Evolutionary conservation across 1,140 invertebrate species (phyloP).

Genomic region (Drosophila burlai): DNA sequence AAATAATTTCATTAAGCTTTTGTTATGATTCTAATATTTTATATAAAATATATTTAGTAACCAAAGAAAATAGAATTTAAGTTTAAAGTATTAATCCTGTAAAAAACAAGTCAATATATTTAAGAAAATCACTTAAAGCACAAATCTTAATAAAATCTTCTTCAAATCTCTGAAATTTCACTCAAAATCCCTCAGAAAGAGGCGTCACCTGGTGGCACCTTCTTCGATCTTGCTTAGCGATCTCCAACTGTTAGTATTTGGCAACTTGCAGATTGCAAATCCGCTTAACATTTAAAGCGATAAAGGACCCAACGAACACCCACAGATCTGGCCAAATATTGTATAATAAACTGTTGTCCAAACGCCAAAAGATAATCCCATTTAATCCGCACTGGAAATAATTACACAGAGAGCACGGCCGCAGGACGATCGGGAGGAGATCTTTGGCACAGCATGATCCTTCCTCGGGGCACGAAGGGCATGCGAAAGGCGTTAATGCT

Average conservation of each 20-base stretch:
- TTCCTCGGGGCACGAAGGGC: conserved; percentile 48
- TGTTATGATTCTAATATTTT: not conserved
- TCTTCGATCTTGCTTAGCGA: conserved; percentile 5
- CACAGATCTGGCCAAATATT: conserved; percentile 66
- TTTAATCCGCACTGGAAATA: conserved; percentile 84
- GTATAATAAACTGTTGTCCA: conserved; percentile 81
- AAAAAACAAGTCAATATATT: not conserved
- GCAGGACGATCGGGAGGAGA: conserved; percentile 36
- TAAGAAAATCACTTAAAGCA: not conserved
- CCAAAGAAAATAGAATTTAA: too few species aligned
- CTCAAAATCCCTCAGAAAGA: not conserved
- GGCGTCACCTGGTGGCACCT: conserved; percentile 43
- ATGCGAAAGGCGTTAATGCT: conserved; percentile 83
- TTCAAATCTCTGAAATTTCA: conserved; percentile 2
- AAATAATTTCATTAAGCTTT: not conserved
- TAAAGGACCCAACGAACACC: conserved; percentile 50
- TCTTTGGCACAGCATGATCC: conserved; percentile 64
- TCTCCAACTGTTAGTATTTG: conserved; percentile 53
- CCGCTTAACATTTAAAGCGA: conserved; percentile 43
- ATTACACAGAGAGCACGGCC: conserved; percentile 67
- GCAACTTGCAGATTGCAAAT: conserved; percentile 44
- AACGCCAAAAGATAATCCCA: conserved; percentile 78
- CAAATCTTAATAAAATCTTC: not conserved
- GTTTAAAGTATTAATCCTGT: too few species aligned
- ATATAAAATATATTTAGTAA: not conserved